Evolutionary conservation across 2,797 vertebrate species (phyloP), one percentile per base, ranked within the genome.

Genomic region (Scolopax rusticola): DNA sequence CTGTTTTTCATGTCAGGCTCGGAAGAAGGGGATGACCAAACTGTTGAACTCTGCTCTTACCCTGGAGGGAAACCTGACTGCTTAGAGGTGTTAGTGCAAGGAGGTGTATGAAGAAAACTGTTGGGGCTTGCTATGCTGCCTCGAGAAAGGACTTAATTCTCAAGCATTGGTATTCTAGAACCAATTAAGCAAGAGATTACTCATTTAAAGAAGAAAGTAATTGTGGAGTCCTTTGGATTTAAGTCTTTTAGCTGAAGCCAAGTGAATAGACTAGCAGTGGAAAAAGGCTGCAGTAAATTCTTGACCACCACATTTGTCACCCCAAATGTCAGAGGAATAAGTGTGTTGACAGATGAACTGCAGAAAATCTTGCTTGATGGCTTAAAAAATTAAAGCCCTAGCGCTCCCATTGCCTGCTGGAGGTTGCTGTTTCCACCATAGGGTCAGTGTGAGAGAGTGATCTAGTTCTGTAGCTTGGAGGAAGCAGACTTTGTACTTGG

Each of bases 271-370:
- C 33, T 70, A 89, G 45, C 48, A 57, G 74, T 74, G 43, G 70
- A 95, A 93, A 87, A 28, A 81, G 30, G 40, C 84, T 71, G 90
- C 0, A 5, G 61, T 77, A 84, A 73, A 45, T 91, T 88, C 71
- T 88, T 71, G 69, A 56, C 51, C 80, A 87, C 67, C 54, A n/a
- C 78, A 71, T 92, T 80, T 94, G 87, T 90, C 78, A 89, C 75
- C 69, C 63, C 20, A 50, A 59, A 60, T 79, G 45, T 87, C 69
- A 32, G 47, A 89, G 57, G 61, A 91, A 53, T 87, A 78, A 94
- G 40, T 28, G 73, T 82, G 93, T 63, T 94, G 95, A 96, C 94
- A 95, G 91, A 91, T 75, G 45, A 91, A 43, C 41, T 64, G n/a
- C 70, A 95, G 80, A 95, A 90, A 79, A 24, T 84, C 73, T 79